Evolutionary conservation across 2,797 vertebrate species (phyloP), one percentile per base, ranked within the genome.

Genomic region (Discoglossus pictus): DNA sequence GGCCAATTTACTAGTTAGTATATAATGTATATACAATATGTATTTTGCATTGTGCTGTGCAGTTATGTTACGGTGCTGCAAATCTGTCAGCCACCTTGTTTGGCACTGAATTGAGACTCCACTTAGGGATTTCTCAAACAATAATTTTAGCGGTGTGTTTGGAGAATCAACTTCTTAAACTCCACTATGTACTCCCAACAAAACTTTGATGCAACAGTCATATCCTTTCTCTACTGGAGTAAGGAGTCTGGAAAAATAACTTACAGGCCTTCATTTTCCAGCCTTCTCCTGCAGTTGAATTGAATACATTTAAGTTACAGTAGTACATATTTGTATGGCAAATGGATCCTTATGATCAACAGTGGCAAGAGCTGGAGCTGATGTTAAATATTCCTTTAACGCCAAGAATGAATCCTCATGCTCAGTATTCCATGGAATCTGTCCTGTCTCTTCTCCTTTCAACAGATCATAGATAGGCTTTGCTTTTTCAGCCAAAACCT

Each of bases 111-210:
- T 42, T 9, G 43, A 46, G 9, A 46, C 17, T 20, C 43, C 6
- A 46, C 43, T 46, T 6, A 46, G 2, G 16, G 43, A 46, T 20
- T 48, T 48, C 12, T 48, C 46, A 48, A 48, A 48, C 46, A 48
- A 18, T 20, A 23, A 13, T 21, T 48, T 48, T 6, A 48, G 20
- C 23, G 46, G 16, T 20, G 46, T 10, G n/a, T n/a, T n/a, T n/a
- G n/a, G n/a, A n/a, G n/a, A n/a, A 23, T 48, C 10, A 48, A 10
- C 18, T 48, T 21, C 21, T 12, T 48, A 21, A 23, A 48, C 3
- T 4, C 46, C 8, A 48, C 18, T 12, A 42, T 42, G 46, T 24
- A 48, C 46, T 3, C 21, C 18, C 12, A 23, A 24, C 46, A 48
- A 20, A 23, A 21, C 7, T 10, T 48, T 47, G 11, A 47, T 21